These are phyloP conservation scores for Cecidostiba fungosa DNA, from an alignment of 2,888 invertebrate species.

Conservation along the genomic window DNA sequence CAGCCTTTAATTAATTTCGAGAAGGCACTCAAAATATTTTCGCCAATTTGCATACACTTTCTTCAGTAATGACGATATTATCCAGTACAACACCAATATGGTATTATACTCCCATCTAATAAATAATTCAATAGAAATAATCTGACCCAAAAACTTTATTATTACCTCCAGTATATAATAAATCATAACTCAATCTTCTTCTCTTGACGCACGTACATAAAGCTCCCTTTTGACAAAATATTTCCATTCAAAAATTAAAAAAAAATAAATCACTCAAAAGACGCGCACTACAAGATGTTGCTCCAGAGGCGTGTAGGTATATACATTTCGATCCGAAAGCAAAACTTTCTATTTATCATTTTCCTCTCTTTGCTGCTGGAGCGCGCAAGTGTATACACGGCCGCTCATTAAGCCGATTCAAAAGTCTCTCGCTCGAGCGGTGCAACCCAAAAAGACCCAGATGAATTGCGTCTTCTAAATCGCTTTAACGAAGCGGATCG, in stretches of 20 bases:
- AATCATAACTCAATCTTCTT: background rate
- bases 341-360: slow-evolving; percentile 38
- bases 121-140: background rate
- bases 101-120: background rate
- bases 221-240: background rate
- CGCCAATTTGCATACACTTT: background rate
- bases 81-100: background rate
- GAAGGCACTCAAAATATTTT: background rate
- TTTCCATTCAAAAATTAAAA: background rate
- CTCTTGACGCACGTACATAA: background rate
- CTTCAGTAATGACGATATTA: background rate
- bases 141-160: background rate
- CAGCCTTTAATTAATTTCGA: background rate
- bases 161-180: background rate
- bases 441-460: background rate
- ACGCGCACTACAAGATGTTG: background rate
- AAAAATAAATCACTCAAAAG: background rate
- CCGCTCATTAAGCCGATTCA: slow-evolving; percentile 9
- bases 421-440: background rate
- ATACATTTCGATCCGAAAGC: slow-evolving; percentile 24
- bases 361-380: slow-evolving; percentile 18
- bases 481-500: background rate
- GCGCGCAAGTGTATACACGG: background rate
- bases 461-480: background rate
- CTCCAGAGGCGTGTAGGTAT: background rate